Percentiles rank a stretch among this genome's conserved stretches.
phyloP scores from a whole-genome alignment of 2,888 invertebrate species.

The Rhagium mordax region DNA sequence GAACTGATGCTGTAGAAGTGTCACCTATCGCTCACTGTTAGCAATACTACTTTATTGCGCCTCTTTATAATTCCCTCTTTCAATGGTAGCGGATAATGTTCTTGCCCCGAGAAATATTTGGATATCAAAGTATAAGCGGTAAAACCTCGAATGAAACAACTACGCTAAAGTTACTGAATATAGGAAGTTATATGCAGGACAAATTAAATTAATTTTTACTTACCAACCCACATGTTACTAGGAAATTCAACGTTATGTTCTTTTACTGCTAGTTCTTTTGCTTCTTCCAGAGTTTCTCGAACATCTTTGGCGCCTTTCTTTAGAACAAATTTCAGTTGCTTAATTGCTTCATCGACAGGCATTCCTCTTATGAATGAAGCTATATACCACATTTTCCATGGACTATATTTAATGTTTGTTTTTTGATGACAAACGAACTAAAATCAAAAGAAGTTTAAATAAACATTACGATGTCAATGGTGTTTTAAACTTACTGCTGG shows the following conservation, averaged over 20 bases:
- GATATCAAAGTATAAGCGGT: no score
- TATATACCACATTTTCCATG: slow-evolving; percentile 94
- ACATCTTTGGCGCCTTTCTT: slow-evolving; percentile 85
- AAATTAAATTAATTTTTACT: no score
- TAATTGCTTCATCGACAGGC: slow-evolving; percentile 94
- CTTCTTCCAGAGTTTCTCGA: slow-evolving; percentile 88
- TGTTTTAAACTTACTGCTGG: slow-evolving; percentile 81
- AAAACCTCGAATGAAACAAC: no score
- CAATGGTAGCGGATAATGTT: no score
- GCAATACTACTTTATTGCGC: no score
- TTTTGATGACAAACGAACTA: slow-evolving; percentile 92
- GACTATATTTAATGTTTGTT: slow-evolving; percentile 90
- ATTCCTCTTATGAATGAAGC: slow-evolving; percentile 91
- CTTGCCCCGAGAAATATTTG: no score
- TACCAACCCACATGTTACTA: slow-evolving; percentile 96
- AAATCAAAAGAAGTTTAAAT: slow-evolving; percentile 59
- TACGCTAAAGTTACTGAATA: no score
- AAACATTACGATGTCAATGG: slow-evolving; percentile 13
- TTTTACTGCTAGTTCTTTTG: slow-evolving; percentile 88
- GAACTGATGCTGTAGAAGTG: no score
- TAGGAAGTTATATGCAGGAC: no score
- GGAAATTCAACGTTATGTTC: slow-evolving; percentile 95
- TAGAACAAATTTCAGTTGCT: slow-evolving; percentile 87
- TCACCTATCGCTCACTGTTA: no score
- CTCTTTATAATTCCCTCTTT: no score